Conservation (phyloP, 30 jellyfish, hydroid and myxozoan species). For the Aurelia aurita complex sp. Pacific region DNA sequence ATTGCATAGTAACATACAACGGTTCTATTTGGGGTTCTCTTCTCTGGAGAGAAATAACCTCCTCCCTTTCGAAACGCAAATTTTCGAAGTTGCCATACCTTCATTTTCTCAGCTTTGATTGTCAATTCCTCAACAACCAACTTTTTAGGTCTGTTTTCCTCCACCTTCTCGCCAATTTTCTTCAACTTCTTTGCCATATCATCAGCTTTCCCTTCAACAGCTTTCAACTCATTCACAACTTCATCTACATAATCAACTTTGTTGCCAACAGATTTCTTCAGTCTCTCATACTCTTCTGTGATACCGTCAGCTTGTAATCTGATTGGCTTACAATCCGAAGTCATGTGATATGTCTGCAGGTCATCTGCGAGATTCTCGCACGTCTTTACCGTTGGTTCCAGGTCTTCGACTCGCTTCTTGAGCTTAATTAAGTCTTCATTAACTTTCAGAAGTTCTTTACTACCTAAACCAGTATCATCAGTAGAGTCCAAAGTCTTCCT, state of each 20-base stretch:
- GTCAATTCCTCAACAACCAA: slow-evolving; percentile 82
- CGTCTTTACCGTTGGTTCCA: slow-evolving; percentile 61
- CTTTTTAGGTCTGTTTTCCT: slow-evolving; percentile 74
- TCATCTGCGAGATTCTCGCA: slow-evolving; percentile 50
- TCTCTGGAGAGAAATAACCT: no score
- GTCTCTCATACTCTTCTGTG: slow-evolving; percentile 66
- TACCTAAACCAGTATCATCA: slow-evolving; percentile 53
- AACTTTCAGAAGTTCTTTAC: slow-evolving; percentile 29
- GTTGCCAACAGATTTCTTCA: slow-evolving; percentile 24
- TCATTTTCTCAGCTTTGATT: slow-evolving; percentile 41
- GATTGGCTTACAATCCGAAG: slow-evolving; percentile 73
- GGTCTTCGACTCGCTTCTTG: slow-evolving; percentile 63
- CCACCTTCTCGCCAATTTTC: slow-evolving; percentile 43
- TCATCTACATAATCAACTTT: slow-evolving; percentile 50
- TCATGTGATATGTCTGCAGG: slow-evolving; percentile 63
- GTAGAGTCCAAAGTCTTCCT: slow-evolving; percentile 68
- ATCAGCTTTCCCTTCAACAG: slow-evolving; percentile 61
- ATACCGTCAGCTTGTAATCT: slow-evolving; percentile 80
- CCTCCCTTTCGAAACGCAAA: no score
- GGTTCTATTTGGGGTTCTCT: background rate
- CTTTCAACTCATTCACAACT: slow-evolving; percentile 65
- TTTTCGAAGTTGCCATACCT: slow-evolving; percentile 3
- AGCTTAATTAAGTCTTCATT: slow-evolving; percentile 54
- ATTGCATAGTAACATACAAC: background rate
- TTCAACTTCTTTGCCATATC: slow-evolving; percentile 62